Conservation (phyloP, 2,113 vertebrate genomes). For the Mellivora capensis region DNA sequence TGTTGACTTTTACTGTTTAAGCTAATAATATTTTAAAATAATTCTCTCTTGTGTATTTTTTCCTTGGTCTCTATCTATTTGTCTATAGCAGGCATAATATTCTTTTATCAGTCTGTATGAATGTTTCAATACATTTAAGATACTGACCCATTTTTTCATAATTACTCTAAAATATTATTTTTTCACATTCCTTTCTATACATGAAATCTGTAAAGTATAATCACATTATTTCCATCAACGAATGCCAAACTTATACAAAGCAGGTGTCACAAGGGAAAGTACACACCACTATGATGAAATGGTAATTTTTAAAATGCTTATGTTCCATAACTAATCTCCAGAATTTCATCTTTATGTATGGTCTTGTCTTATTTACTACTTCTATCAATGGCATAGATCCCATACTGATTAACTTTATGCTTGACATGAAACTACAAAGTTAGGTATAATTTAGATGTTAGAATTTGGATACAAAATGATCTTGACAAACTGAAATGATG, state of each 20-base stretch:
- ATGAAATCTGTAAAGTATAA: not conserved
- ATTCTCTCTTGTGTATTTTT: not conserved
- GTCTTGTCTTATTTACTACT: not conserved
- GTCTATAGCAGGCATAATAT: not conserved
- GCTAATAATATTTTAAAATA: not conserved
- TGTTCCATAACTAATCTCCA: not conserved
- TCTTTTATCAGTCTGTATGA: not conserved
- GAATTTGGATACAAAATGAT: conserved; percentile 16
- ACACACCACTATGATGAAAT: not conserved
- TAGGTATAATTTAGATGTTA: conserved; percentile 7
- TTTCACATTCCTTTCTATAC: not conserved
- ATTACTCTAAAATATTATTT: not conserved
- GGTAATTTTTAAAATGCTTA: not conserved
- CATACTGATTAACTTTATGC: not conserved
- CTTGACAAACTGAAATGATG: not conserved
- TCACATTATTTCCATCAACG: not conserved
- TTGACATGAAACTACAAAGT: not conserved
- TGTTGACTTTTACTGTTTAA: not conserved
- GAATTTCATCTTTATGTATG: not conserved
- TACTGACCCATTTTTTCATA: not conserved
- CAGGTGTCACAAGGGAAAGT: not conserved
- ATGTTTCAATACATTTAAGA: not conserved
- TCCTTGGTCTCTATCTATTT: not conserved
- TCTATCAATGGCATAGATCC: not conserved
- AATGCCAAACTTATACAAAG: not conserved